phyloP scores from a whole-genome alignment of 1,140 invertebrate genomes.

The Bilobella aurantiaca region DNA sequence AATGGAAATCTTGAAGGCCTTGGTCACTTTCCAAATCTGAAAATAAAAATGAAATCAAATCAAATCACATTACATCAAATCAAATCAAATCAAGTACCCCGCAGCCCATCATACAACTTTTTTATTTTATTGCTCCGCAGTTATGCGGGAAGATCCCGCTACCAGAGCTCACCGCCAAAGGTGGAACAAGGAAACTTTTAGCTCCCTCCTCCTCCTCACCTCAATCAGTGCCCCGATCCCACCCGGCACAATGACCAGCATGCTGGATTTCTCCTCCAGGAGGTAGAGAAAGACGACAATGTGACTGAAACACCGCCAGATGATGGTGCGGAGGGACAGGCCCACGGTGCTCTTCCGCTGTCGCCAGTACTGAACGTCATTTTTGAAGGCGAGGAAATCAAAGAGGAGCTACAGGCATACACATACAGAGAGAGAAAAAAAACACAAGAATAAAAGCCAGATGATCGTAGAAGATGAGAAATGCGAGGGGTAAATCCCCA shows the following conservation, averaged over 20 bases:
- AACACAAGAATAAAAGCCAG: too few relatives aligned
- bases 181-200: too few relatives aligned
- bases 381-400: slow-evolving; percentile 95
- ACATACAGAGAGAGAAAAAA: too few relatives aligned
- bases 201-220: slow-evolving; percentile 42
- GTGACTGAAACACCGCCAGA: slow-evolving; percentile 85
- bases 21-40: slow-evolving; percentile 92
- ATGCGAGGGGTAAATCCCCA: too few relatives aligned
- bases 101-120: too few relatives aligned
- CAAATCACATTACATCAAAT: too few relatives aligned
- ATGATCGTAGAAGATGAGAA: too few relatives aligned
- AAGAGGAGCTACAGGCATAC: slow-evolving; percentile 93
- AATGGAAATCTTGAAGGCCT: slow-evolving; percentile 74
- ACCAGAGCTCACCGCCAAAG: too few relatives aligned
- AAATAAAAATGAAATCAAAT: slow-evolving; percentile 35
- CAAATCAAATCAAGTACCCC: too few relatives aligned
- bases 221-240: slow-evolving; percentile 79
- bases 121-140: too few relatives aligned
- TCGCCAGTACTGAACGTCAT: slow-evolving; percentile 92
- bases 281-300: slow-evolving; percentile 88
- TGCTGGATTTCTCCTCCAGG: slow-evolving; percentile 80
- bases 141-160: too few relatives aligned
- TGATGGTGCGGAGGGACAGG: slow-evolving; percentile 70
- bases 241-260: slow-evolving; percentile 76
- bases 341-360: slow-evolving; percentile 72